Evolutionary conservation across 1,140 invertebrate genomes (phyloP), one percentile per base, ranked within the genome.

Genomic region (Asobara japonica): DNA sequence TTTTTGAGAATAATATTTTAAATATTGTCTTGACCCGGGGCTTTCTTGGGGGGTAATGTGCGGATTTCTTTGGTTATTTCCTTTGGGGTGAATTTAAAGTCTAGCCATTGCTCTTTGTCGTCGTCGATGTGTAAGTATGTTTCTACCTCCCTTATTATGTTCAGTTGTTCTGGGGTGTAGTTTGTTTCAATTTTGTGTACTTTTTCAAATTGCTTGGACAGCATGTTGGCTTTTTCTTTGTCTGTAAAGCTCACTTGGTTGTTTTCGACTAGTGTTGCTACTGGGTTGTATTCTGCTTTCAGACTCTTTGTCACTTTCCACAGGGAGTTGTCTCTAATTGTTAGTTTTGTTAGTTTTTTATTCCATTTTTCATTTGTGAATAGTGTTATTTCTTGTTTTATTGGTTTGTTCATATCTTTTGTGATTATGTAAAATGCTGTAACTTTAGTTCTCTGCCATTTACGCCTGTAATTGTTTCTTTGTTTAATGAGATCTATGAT

Each of bases 1-100:
- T 83, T 77, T 76, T 83, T 85, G 0, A 87, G 31, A 1, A 80
- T 27, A 41, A 80, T 74, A 33, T 82, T 81, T 18, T 77, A 62
- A 4, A 86, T 83, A 0, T 25, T 20, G 31, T 86, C 83, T 5
- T 56, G 48, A 0, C 84, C 83, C 10, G 83, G 79, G 1, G 80
- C 77, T 77, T 82, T 83, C 29, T 76, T 76, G 10, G 68, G 61
- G 70, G 71, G 76, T 6, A 72, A 61, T 64, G 68, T 73, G 70
- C 70, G 72, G 18, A 76, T 74, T 13, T 68, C 73, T 8, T 31
- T 67, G 65, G 69, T 65, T 18, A 76, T 61, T 73, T 79, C 75
- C 2, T 7, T 31, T 0, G 73, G 60, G 10, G 41, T 7, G 16
- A 18, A 11, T n/a, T 48, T n/a, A 4, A 18, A n/a, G 10, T n/a